phyloP scores from a whole-genome alignment of 2,113 vertebrate species.

The Ancistrus triradiatus region DNA sequence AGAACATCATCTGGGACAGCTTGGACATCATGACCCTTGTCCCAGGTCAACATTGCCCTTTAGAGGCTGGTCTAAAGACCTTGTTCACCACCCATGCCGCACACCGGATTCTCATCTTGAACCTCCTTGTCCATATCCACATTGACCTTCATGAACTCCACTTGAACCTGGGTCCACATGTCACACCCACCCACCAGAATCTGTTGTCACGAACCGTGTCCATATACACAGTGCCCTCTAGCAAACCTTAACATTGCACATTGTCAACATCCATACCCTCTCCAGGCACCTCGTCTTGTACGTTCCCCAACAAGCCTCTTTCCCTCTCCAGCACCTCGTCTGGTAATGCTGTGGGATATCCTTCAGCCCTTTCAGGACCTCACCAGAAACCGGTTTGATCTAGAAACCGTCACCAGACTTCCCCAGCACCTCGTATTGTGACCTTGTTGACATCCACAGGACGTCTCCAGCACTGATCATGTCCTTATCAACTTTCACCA shows the following conservation, averaged over 20 bases:
- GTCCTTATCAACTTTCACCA: too few relatives aligned
- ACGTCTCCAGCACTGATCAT: too few relatives aligned
- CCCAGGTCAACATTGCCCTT: too few relatives aligned
- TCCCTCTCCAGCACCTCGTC: neutral
- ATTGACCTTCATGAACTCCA: slow-evolving; percentile 1
- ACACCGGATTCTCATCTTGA: neutral
- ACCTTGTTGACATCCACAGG: too few relatives aligned
- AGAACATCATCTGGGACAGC: neutral
- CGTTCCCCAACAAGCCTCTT: neutral
- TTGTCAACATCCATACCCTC: neutral
- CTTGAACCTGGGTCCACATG: neutral
- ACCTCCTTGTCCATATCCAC: neutral
- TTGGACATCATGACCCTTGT: too few relatives aligned
- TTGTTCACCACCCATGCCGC: slow-evolving; percentile 22
- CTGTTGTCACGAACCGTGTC: neutral
- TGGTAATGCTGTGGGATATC: too few relatives aligned
- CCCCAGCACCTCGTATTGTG: too few relatives aligned
- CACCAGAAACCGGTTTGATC: too few relatives aligned
- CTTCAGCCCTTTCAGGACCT: too few relatives aligned
- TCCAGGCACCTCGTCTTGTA: neutral
- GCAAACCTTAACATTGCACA: neutral
- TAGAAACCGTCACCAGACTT: too few relatives aligned
- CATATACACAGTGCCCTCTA: neutral
- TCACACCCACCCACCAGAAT: neutral
- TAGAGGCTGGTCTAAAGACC: too few relatives aligned